Evolutionary conservation across 2,113 vertebrate species (phyloP).

Genomic region (Sceloporus tristichus): DNA sequence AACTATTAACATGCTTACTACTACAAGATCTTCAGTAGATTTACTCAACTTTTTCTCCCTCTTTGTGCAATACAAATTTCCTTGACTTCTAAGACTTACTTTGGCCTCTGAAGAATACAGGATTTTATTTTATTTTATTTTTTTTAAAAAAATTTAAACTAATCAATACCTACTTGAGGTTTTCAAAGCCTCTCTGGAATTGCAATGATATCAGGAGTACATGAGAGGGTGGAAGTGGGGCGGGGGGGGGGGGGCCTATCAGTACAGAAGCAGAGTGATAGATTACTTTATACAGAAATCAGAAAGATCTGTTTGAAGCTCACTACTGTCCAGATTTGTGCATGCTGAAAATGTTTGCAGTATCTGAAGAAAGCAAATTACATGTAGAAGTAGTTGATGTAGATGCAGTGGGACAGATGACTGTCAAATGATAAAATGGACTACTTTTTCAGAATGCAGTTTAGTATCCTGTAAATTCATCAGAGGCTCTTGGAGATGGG

Average conservation of each 20-base stretch:
- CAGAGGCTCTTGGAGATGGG: conserved; percentile 28
- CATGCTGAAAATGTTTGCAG: conserved; percentile 42
- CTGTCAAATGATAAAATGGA: conserved; percentile 43
- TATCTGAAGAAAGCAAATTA: conserved; percentile 36
- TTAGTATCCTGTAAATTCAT: accelerated
- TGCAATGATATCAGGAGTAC: conserved; percentile 52
- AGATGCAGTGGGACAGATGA: conserved; percentile 1
- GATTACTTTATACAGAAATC: conserved; percentile 63
- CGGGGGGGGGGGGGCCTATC: conserved; percentile 18
- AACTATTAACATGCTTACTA: neutral
- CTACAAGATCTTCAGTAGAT: conserved; percentile 20
- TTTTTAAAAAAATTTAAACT: conserved; percentile 37
- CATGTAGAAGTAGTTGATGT: conserved; percentile 45
- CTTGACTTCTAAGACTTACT: conserved; percentile 24
- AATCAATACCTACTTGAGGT: conserved; percentile 62
- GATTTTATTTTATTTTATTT: conserved; percentile 31
- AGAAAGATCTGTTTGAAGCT: conserved; percentile 64
- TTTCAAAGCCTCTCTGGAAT: conserved; percentile 66
- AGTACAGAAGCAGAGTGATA: conserved; percentile 51
- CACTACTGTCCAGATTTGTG: neutral
- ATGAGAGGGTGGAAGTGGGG: conserved; percentile 18
- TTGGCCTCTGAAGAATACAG: conserved; percentile 45
- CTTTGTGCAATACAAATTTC: conserved; percentile 9
- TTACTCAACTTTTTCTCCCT: conserved; percentile 6
- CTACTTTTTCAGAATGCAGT: conserved; percentile 23